Evolutionary conservation across 1,140 invertebrate genomes (phyloP).

Genomic region (Globodera ellingtonae): DNA sequence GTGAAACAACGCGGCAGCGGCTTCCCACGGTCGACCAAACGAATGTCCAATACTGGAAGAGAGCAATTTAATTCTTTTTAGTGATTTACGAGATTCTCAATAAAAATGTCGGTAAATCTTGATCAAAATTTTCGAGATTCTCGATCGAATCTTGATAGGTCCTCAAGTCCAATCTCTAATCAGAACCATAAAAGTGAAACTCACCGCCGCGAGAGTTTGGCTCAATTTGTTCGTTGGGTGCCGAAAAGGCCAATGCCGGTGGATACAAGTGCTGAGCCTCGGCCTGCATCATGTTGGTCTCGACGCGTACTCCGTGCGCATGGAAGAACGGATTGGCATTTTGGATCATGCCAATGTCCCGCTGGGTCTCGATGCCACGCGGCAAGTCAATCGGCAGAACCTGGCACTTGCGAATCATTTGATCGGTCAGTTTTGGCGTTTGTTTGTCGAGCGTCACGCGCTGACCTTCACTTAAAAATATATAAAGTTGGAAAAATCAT

Average conservation of each 20-base stretch:
- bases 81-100: too few species aligned
- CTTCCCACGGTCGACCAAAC: not conserved
- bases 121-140: too few species aligned
- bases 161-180: too few species aligned
- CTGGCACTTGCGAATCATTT: conserved; percentile 36
- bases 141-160: too few species aligned
- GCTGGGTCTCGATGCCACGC: conserved; percentile 24
- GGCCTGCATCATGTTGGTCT: conserved; percentile 17
- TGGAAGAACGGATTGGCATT: not conserved
- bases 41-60: too few species aligned
- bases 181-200: too few species aligned
- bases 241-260: conserved; percentile 24
- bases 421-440: too few species aligned
- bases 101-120: too few species aligned
- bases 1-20: not conserved
- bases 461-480: conserved; percentile 9
- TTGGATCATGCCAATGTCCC: not conserved
- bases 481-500: too few species aligned
- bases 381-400: conserved; percentile 27
- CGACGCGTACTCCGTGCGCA: conserved; percentile 34
- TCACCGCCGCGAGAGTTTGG: conserved; percentile 2
- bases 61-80: too few species aligned
- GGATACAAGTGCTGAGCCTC: conserved; percentile 23
- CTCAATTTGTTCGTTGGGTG: conserved; percentile 21
- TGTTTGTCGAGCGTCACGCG: conserved; percentile 13